phyloP scores from a whole-genome alignment of 2,113 vertebrate genomes.

The Coptodon rendalli region DNA sequence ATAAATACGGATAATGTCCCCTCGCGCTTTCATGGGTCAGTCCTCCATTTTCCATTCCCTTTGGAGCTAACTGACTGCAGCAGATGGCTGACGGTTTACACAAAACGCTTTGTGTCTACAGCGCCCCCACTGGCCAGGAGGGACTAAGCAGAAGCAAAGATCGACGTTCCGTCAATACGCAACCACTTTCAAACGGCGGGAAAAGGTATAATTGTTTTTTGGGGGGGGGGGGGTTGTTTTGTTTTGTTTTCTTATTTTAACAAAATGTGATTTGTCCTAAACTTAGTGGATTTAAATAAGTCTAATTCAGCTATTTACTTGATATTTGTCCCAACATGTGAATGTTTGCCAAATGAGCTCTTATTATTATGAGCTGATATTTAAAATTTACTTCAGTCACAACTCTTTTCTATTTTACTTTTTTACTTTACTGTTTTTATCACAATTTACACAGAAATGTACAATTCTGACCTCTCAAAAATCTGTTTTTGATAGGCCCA shows the following conservation, averaged over 20 bases:
- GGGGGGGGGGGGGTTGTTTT: background rate
- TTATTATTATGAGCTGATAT: background rate
- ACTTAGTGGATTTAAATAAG: background rate
- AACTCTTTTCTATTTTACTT: background rate
- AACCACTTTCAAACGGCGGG: background rate
- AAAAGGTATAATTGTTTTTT: background rate
- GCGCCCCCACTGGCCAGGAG: constrained; percentile 45
- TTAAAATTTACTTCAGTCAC: background rate
- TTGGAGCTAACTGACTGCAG: constrained; percentile 59
- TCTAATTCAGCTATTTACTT: too few relatives aligned
- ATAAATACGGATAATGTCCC: constrained; percentile 25
- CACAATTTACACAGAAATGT: background rate
- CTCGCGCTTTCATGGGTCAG: constrained; percentile 35
- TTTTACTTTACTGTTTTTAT: background rate
- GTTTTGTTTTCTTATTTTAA: background rate
- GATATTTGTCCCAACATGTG: background rate
- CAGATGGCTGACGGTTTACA: constrained; percentile 65
- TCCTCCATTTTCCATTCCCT: constrained; percentile 70
- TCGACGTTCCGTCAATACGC: background rate
- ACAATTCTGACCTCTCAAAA: background rate
- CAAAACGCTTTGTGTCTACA: background rate
- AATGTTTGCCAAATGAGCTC: background rate
- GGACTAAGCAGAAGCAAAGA: background rate
- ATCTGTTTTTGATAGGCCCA: background rate
- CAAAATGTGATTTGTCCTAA: background rate